phyloP scores from a whole-genome alignment of 2,113 vertebrate genomes.

The Melanerpes formicivorus region DNA sequence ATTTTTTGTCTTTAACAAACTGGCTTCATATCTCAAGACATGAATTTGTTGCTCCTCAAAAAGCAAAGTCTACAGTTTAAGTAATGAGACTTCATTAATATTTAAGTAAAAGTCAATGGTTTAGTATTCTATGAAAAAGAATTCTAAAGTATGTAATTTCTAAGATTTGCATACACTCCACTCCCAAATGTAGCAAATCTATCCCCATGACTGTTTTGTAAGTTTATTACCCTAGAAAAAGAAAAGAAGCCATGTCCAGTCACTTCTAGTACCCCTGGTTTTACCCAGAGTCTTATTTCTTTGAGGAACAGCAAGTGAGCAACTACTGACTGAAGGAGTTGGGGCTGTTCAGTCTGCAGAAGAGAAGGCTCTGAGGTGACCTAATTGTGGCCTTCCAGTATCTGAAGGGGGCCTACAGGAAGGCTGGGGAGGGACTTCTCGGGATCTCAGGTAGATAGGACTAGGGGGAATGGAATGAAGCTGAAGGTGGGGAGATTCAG shows the following conservation, averaged over 20 bases:
- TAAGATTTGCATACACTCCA: rapidly evolving
- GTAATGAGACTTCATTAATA: background rate
- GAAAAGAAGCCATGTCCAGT: background rate
- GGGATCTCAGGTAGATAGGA: too few species aligned
- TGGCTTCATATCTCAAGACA: background rate
- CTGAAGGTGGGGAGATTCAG: too few species aligned
- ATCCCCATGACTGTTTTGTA: background rate
- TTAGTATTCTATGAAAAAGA: background rate
- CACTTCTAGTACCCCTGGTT: background rate
- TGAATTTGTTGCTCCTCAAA: background rate
- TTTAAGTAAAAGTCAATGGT: background rate
- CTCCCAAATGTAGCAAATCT: background rate
- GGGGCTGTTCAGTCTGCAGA: too few species aligned
- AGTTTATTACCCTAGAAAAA: background rate
- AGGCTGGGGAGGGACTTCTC: too few species aligned
- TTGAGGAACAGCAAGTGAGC: background rate
- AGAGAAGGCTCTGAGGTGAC: too few species aligned
- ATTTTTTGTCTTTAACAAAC: background rate
- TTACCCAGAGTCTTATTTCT: background rate
- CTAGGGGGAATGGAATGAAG: too few species aligned
- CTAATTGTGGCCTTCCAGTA: too few species aligned
- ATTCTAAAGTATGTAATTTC: background rate
- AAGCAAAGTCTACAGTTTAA: background rate
- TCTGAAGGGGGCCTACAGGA: too few species aligned
- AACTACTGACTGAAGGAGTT: too few species aligned